These are phyloP conservation scores for Eulithis testata DNA, from an alignment of 2,888 invertebrate species.

Conservation along the genomic window DNA sequence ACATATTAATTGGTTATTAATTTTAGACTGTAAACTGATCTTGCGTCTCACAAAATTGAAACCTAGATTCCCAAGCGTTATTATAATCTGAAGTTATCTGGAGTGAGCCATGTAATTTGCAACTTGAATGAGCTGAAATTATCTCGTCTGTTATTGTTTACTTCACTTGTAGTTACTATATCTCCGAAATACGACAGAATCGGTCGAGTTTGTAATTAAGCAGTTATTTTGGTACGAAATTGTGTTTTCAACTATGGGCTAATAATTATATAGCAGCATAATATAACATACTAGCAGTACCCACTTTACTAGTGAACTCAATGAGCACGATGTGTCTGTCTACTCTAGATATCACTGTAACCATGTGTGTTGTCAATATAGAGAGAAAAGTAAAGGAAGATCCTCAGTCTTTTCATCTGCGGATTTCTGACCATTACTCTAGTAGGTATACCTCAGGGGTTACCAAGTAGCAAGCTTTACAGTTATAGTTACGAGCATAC, in stretches of 20 bases:
- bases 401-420: background rate
- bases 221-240: conserved; percentile 7
- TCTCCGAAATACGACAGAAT: conserved; percentile 4
- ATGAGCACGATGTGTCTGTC: background rate
- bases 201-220: conserved; percentile 5
- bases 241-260: background rate
- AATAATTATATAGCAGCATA: background rate
- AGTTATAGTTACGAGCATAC: background rate
- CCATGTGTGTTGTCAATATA: conserved; percentile 1
- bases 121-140: conserved; percentile 16
- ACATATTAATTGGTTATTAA: background rate
- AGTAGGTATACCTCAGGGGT: background rate
- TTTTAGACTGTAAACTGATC: background rate
- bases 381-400: background rate
- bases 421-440: background rate
- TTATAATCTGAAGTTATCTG: conserved; percentile 28
- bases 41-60: conserved; percentile 26
- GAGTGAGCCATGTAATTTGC: conserved; percentile 23
- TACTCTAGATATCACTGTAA: background rate
- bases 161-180: background rate
- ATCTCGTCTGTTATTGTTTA: conserved; percentile 20
- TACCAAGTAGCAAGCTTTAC: background rate
- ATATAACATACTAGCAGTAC: background rate
- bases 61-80: conserved; percentile 24
- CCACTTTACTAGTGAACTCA: background rate